phyloP scores from a whole-genome alignment of 2,113 vertebrate genomes.

The Noturus placidus region DNA sequence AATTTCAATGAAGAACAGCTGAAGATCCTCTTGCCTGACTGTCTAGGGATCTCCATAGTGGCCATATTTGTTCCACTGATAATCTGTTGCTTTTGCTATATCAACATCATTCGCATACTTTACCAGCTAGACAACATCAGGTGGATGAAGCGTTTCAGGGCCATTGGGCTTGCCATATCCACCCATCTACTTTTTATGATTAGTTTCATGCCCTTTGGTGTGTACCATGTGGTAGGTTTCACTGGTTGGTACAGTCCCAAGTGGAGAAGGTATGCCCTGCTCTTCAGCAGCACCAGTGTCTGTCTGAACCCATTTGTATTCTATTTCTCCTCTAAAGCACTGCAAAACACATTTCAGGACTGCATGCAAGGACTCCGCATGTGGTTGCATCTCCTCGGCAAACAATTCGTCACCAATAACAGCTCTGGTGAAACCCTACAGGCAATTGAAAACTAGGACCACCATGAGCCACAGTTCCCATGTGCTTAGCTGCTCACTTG shows the following conservation, averaged over 20 bases:
- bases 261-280: not conserved
- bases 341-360: not conserved
- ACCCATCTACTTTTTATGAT: conserved; percentile 43
- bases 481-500: too few species aligned
- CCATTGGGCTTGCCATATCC: conserved; percentile 31
- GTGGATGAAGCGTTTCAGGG: conserved; percentile 17
- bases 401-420: too few species aligned
- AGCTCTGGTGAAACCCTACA: not conserved
- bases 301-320: conserved; percentile 67
- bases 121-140: conserved; percentile 24
- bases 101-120: conserved; percentile 41
- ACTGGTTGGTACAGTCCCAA: not conserved
- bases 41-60: conserved; percentile 28
- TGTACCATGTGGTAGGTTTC: conserved; percentile 64
- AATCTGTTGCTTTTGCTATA: conserved; percentile 54
- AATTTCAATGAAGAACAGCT: conserved; percentile 35
- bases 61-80: conserved; percentile 44
- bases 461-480: not conserved
- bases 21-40: conserved; percentile 22
- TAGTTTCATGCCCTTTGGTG: conserved; percentile 60
- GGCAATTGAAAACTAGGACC: too few species aligned
- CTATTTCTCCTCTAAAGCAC: conserved; percentile 63
- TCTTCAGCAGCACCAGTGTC: conserved; percentile 62
- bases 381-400: not conserved
- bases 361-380: too few species aligned